These are phyloP conservation scores for Coenonympha glycerion DNA, from an alignment of 2,888 invertebrate species.

Conservation along the genomic window DNA sequence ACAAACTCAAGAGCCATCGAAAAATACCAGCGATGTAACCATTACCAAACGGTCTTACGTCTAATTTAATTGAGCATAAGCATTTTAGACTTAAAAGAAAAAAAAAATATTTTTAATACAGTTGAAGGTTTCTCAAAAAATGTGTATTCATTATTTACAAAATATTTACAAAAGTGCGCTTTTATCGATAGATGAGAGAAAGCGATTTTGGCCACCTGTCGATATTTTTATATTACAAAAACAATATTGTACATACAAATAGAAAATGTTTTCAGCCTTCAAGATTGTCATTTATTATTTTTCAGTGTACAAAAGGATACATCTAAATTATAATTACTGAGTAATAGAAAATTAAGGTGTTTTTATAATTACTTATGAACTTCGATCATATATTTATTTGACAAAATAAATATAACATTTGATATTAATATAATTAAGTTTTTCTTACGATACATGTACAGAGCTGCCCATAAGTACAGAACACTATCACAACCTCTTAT, in stretches of 20 bases:
- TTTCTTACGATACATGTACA: not conserved
- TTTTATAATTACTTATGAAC: not conserved
- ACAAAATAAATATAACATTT: not conserved
- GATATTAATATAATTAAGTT: not conserved
- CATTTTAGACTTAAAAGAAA: slow-evolving; percentile 62
- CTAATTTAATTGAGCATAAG: slow-evolving; percentile 74
- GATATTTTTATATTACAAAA: slow-evolving; percentile 27
- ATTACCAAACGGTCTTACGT: slow-evolving; percentile 50
- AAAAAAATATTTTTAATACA: slow-evolving; percentile 45
- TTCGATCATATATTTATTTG: not conserved
- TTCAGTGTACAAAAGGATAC: slow-evolving; percentile 28
- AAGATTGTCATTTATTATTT: slow-evolving; percentile 36
- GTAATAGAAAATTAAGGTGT: not conserved
- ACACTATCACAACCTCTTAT: slow-evolving; percentile 22
- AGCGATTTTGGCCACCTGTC: slow-evolving; percentile 66
- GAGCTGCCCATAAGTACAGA: slow-evolving; percentile 10
- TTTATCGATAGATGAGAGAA: slow-evolving; percentile 42
- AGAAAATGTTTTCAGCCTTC: slow-evolving; percentile 40
- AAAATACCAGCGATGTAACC: slow-evolving; percentile 38
- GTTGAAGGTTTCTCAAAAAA: slow-evolving; percentile 56
- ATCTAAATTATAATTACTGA: not conserved
- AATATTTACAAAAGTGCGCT: slow-evolving; percentile 68
- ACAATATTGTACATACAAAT: slow-evolving; percentile 30
- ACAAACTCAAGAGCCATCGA: slow-evolving; percentile 23
- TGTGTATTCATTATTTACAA: slow-evolving; percentile 62